These are phyloP conservation scores for Epistrophe eligans DNA, from an alignment of 2,888 invertebrate species.

Conservation along the genomic window DNA sequence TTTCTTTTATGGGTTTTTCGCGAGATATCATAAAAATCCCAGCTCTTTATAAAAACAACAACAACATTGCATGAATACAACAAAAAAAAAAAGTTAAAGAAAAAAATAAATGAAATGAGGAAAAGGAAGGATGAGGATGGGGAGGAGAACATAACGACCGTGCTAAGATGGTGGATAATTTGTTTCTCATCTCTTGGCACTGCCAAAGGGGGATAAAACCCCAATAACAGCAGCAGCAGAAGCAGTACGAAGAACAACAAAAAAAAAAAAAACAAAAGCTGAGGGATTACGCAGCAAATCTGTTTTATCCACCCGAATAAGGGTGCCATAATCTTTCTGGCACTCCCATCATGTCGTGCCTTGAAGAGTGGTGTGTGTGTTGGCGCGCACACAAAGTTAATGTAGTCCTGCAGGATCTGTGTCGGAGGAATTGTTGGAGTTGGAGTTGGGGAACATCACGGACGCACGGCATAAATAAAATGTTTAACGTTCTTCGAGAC, in stretches of 20 bases:
- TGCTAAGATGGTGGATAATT: conserved; percentile 76
- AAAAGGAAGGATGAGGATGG: background rate
- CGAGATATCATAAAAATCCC: conserved; percentile 65
- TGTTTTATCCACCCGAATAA: conserved; percentile 76
- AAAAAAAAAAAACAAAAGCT: conserved; percentile 61
- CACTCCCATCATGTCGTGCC: conserved; percentile 58
- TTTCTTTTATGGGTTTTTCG: conserved; percentile 64
- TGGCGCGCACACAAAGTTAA: conserved; percentile 64
- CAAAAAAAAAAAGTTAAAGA: conserved; percentile 11
- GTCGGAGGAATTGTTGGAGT: conserved; percentile 1
- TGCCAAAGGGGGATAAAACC: conserved; percentile 56
- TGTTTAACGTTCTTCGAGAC: conserved; percentile 74
- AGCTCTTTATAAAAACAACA: conserved; percentile 41
- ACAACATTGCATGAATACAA: conserved; percentile 55
- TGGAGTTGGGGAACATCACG: background rate
- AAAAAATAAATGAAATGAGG: conserved; percentile 27
- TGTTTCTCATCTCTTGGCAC: conserved; percentile 67
- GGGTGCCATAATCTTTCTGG: conserved; percentile 74
- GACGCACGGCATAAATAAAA: conserved; percentile 67
- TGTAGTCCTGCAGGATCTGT: conserved; percentile 61
- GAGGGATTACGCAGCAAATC: conserved; percentile 76
- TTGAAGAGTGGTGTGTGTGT: conserved; percentile 29
- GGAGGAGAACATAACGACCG: conserved; percentile 59
- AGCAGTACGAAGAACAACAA: too few species aligned
- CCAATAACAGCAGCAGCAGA: conserved; percentile 19